Percentiles rank a stretch among this genome's conserved stretches.
Conservation (phyloP, 1,140 invertebrate species). For the Apis florea region DNA sequence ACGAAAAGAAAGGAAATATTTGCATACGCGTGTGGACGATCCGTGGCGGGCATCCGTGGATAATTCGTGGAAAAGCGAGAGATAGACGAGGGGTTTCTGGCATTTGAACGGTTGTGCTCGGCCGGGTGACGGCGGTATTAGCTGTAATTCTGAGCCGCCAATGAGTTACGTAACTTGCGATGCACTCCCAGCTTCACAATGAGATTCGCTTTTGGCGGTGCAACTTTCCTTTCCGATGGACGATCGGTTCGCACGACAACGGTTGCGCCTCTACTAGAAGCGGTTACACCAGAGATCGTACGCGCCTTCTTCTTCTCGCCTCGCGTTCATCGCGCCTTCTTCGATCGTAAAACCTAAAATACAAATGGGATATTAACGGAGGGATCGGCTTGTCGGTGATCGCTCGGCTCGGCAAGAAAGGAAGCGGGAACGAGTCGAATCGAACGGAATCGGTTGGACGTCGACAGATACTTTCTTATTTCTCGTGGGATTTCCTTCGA, state of each 20-base stretch:
- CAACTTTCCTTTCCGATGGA: conserved; percentile 61
- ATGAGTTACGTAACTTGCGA: conserved; percentile 55
- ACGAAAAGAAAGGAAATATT: neutral
- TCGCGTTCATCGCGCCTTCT: neutral
- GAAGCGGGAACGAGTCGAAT: conserved; percentile 1
- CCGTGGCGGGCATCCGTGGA: neutral
- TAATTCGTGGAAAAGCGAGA: conserved; percentile 44
- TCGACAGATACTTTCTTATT: conserved; percentile 51
- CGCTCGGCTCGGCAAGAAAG: neutral
- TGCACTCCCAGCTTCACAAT: conserved; percentile 59
- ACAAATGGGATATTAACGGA: neutral
- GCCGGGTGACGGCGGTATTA: conserved; percentile 34
- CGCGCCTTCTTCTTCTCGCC: neutral
- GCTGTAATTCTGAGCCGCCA: conserved; percentile 43
- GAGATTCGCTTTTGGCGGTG: conserved; percentile 64
- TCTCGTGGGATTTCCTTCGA: conserved; percentile 67
- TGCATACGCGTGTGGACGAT: neutral
- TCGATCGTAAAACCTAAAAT: neutral
- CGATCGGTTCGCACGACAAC: conserved; percentile 33
- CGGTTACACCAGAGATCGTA: neutral
- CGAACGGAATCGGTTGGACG: neutral
- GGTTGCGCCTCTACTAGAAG: conserved; percentile 4
- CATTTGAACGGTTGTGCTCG: conserved; percentile 51
- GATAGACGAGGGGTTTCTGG: conserved; percentile 50
- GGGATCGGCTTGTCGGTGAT: neutral